Conservation (phyloP, 2,888 invertebrate species). For the Drosophila macrospina region DNA sequence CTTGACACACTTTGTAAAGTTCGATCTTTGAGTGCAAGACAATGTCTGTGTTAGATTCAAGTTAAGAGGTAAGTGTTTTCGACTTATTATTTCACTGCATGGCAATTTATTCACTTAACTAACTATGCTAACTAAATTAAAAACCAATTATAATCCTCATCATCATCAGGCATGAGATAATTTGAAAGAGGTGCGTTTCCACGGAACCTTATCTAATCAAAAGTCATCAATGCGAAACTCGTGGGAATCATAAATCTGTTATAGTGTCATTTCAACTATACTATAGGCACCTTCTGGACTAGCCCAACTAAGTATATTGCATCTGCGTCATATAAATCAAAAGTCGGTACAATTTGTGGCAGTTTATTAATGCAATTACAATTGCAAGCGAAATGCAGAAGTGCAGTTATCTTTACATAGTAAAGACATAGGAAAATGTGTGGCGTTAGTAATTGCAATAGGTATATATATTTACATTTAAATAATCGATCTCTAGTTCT, state of each 20-base stretch:
- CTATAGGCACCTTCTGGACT: constrained; percentile 4
- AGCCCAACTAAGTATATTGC: constrained; percentile 24
- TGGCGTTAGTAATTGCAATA: too few relatives aligned
- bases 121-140: not conserved
- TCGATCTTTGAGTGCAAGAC: constrained; percentile 3
- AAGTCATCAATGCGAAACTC: constrained; percentile 32
- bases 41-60: not conserved
- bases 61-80: too few relatives aligned
- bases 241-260: constrained; percentile 38
- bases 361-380: not conserved
- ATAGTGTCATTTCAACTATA: constrained; percentile 1
- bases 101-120: too few relatives aligned
- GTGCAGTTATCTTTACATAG: too few relatives aligned
- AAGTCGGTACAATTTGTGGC: constrained; percentile 1
- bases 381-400: not conserved
- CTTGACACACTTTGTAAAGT: constrained; percentile 9
- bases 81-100: too few relatives aligned
- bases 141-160: constrained; percentile 6
- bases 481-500: too few relatives aligned
- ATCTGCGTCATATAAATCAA: constrained; percentile 13
- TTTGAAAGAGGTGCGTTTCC: constrained; percentile 36
- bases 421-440: too few relatives aligned
- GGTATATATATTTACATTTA: too few relatives aligned
- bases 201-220: constrained; percentile 46
- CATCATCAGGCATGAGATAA: constrained; percentile 24